These are phyloP conservation scores for Kryphioiulus occultus DNA, from an alignment of 2,888 invertebrate species.

Conservation along the genomic window DNA sequence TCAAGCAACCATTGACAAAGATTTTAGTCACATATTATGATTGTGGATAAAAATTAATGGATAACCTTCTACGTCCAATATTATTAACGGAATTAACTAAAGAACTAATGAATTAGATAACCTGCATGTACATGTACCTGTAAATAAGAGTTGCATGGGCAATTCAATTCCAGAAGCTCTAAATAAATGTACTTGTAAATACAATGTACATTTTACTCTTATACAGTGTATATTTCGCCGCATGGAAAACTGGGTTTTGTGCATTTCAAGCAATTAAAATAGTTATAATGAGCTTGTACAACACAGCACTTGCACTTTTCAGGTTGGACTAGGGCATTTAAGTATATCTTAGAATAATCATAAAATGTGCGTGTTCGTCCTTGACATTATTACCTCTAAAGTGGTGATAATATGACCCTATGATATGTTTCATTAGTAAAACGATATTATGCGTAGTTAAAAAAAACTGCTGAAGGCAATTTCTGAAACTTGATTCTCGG, in stretches of 20 bases:
- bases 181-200: neutral
- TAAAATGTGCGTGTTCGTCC: neutral
- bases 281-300: neutral
- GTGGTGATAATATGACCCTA: neutral
- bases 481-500: neutral
- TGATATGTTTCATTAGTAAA: neutral
- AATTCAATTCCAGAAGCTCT: neutral
- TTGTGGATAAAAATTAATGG: neutral
- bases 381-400: neutral
- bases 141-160: neutral
- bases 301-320: neutral
- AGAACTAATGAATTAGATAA: neutral
- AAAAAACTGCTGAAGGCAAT: neutral
- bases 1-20: neutral
- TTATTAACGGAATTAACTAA: no score
- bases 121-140: neutral
- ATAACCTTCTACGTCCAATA: neutral
- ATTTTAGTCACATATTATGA: neutral
- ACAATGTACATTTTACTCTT: neutral
- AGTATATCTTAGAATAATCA: neutral
- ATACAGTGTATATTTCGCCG: neutral
- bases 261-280: neutral
- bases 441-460: neutral
- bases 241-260: neutral
- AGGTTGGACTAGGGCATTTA: neutral